These are phyloP conservation scores for Lucilia sericata DNA, from an alignment of 1,140 invertebrate species.

Conservation along the genomic window DNA sequence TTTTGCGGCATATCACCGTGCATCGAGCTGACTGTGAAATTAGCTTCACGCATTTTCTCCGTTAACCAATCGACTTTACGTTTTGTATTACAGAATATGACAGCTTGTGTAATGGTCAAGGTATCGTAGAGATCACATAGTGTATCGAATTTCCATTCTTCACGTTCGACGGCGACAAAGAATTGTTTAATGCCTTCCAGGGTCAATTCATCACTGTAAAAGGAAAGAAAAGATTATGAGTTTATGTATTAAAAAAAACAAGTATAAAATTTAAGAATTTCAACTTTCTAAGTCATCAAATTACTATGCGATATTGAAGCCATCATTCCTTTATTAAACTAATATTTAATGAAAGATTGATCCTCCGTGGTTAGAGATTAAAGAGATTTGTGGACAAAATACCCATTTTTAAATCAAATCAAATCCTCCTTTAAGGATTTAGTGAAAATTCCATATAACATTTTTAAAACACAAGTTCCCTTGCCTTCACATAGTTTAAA, in stretches of 20 bases:
- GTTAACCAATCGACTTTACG: conserved; percentile 99
- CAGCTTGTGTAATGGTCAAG: conserved; percentile 98
- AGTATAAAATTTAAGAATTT: too few species aligned
- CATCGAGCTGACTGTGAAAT: conserved; percentile 99
- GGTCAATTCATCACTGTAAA: conserved; percentile 93
- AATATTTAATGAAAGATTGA: too few species aligned
- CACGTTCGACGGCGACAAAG: conserved; percentile 98
- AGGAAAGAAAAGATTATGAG: conserved; percentile 44
- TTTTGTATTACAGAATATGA: conserved; percentile 99
- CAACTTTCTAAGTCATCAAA: too few species aligned
- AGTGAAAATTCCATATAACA: too few species aligned
- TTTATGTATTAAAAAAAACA: not conserved
- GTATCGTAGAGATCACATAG: conserved; percentile 99
- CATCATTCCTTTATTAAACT: too few species aligned
- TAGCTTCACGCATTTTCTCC: conserved; percentile 98
- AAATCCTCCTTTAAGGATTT: too few species aligned
- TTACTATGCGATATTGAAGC: too few species aligned
- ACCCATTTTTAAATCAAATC: too few species aligned
- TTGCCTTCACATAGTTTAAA: too few species aligned
- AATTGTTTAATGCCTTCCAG: conserved; percentile 99
- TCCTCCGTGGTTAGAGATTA: too few species aligned
- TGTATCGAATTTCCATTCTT: conserved; percentile 99
- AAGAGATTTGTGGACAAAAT: too few species aligned
- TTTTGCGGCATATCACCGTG: conserved; percentile 99
- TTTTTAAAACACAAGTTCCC: too few species aligned